phyloP scores from a whole-genome alignment of 2,888 invertebrate species.

The Erynnis tages region DNA sequence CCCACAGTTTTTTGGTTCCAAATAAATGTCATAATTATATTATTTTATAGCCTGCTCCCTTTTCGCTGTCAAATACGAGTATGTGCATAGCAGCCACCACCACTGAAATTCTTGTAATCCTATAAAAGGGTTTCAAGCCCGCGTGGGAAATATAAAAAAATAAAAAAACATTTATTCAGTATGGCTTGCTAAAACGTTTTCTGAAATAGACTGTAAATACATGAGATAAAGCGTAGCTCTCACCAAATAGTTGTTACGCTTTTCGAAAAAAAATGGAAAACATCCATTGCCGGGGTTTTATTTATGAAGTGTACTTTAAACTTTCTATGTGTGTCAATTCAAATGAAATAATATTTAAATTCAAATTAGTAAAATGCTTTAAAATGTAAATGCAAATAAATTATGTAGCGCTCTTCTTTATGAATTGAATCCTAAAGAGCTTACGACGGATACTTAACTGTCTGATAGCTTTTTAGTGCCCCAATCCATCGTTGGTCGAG shows the following conservation, averaged over 20 bases:
- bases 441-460: background rate
- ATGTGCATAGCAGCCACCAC: background rate
- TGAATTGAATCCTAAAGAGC: background rate
- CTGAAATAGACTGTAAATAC: constrained; percentile 15
- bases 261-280: constrained; percentile 10
- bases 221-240: constrained; percentile 13
- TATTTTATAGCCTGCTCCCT: too few species aligned
- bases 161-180: constrained; percentile 14
- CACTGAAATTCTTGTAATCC: constrained; percentile 19
- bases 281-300: constrained; percentile 1
- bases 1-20: too few species aligned
- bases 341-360: constrained; percentile 7
- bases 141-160: constrained; percentile 6
- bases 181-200: constrained; percentile 14
- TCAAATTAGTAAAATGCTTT: background rate
- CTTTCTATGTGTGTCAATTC: constrained; percentile 4
- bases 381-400: background rate
- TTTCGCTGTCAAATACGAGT: background rate
- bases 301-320: constrained; percentile 12
- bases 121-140: constrained; percentile 13
- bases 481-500: background rate
- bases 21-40: too few species aligned
- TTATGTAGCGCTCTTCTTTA: background rate
- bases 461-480: background rate
- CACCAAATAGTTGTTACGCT: constrained; percentile 11